A percentile compares a stretch with the other conserved stretches of the same genome.
These are phyloP conservation scores for Bhutanitis thaidina DNA, from an alignment of 2,888 invertebrate genomes.

Conservation along the genomic window DNA sequence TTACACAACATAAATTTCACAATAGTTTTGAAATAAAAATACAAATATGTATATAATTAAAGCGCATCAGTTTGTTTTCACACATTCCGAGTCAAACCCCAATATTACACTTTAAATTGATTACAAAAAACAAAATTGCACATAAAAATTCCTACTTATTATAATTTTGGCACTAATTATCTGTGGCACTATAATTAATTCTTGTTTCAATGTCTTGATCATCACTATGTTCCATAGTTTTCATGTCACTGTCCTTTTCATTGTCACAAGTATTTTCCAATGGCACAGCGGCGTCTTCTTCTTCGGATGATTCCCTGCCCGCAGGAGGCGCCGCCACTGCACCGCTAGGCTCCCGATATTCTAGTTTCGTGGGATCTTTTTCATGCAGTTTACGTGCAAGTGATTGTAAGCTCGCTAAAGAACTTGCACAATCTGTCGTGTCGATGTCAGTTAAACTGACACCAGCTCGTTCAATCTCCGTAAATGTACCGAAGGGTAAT, in stretches of 20 bases:
- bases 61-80: slow-evolving; percentile 75
- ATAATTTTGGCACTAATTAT: slow-evolving; percentile 84
- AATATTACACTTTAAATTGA: slow-evolving; percentile 68
- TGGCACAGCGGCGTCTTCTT: slow-evolving; percentile 61
- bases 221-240: slow-evolving; percentile 64
- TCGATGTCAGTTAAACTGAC: slow-evolving; percentile 96
- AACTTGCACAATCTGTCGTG: slow-evolving; percentile 97
- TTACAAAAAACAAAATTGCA: slow-evolving; percentile 71
- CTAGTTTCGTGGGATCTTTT: slow-evolving; percentile 89
- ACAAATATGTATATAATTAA: slow-evolving; percentile 61
- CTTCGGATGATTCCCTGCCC: slow-evolving; percentile 77
- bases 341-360: slow-evolving; percentile 78
- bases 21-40: slow-evolving; percentile 56
- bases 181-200: slow-evolving; percentile 80
- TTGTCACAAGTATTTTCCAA: slow-evolving; percentile 59
- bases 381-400: slow-evolving; percentile 90
- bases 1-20: slow-evolving; percentile 58
- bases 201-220: slow-evolving; percentile 63
- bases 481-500: slow-evolving; percentile 95
- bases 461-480: slow-evolving; percentile 94
- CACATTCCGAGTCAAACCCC: slow-evolving; percentile 63
- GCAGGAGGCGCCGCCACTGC: slow-evolving; percentile 45
- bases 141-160: slow-evolving; percentile 74
- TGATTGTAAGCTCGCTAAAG: slow-evolving; percentile 91
- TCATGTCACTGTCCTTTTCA: slow-evolving; percentile 72